These are phyloP conservation scores for Aphyosemion australe DNA, from an alignment of 2,113 vertebrate genomes.

Conservation along the genomic window DNA sequence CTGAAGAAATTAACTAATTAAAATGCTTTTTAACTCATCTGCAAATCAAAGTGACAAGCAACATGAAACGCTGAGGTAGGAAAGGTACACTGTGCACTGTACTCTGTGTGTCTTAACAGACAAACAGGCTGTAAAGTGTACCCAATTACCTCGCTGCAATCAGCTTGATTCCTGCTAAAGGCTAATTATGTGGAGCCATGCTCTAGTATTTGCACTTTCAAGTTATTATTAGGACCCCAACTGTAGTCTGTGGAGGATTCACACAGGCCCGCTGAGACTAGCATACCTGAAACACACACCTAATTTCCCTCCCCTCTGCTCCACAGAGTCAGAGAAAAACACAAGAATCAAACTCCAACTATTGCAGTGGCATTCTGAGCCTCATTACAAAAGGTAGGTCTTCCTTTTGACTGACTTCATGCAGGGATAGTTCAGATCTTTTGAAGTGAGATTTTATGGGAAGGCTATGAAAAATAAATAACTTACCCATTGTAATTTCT, in stretches of 20 bases:
- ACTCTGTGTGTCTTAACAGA: constrained; percentile 54
- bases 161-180: constrained; percentile 81
- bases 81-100: constrained; percentile 37
- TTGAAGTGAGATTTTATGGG: no score
- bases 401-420: constrained; percentile 34
- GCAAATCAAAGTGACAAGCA: constrained; percentile 79
- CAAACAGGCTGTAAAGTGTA: constrained; percentile 70
- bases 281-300: constrained; percentile 80
- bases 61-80: constrained; percentile 71
- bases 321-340: constrained; percentile 59
- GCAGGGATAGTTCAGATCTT: constrained; percentile 24
- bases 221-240: constrained; percentile 85
- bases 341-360: constrained; percentile 55
- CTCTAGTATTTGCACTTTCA: constrained; percentile 80
- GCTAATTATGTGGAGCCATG: constrained; percentile 81
- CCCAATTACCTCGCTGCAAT: constrained; percentile 83
- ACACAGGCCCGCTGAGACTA: constrained; percentile 62
- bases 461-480: no score
- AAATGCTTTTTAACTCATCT: constrained; percentile 71
- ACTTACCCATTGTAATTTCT: no score
- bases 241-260: constrained; percentile 74
- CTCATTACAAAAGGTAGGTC: constrained; percentile 54
- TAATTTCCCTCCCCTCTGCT: constrained; percentile 75
- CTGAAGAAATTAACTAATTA: constrained; percentile 69
- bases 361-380: constrained; percentile 71